phyloP scores from a whole-genome alignment of 53 echinoderm and acorn worm genomes.

The Luidia sarsii region DNA sequence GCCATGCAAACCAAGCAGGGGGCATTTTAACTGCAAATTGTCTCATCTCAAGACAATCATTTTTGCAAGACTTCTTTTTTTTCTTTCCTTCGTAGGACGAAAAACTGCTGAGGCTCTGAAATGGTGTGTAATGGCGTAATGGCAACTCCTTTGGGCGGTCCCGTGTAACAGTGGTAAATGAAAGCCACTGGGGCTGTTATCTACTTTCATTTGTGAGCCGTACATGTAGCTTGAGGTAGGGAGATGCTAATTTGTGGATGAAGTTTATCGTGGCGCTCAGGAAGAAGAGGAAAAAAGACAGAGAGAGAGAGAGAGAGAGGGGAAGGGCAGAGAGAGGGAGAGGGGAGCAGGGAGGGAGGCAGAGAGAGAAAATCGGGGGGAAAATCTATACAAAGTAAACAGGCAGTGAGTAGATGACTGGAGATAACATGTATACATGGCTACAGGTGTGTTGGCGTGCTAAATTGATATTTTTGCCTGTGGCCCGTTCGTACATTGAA shows the following conservation, averaged over 20 bases:
- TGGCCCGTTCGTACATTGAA: conserved; percentile 42
- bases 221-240: conserved; percentile 8
- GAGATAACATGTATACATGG: conserved; percentile 38
- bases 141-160: conserved; percentile 6
- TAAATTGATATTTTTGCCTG: conserved; percentile 86
- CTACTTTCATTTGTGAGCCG: conserved; percentile 24
- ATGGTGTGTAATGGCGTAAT: too few species aligned
- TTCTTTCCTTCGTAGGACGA: too few species aligned
- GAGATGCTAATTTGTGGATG: conserved; percentile 33
- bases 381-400: conserved; percentile 62
- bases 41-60: too few species aligned
- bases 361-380: too few species aligned
- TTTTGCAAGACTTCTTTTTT: too few species aligned
- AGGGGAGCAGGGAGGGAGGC: too few species aligned
- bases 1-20: too few species aligned
- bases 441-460: conserved; percentile 77
- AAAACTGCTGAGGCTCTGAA: too few species aligned
- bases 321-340: too few species aligned
- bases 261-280: conserved; percentile 54
- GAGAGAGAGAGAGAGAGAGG: too few species aligned
- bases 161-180: conserved; percentile 27
- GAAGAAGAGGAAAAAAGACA: too few species aligned
- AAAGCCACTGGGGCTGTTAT: conserved; percentile 8
- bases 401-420: conserved; percentile 8
- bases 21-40: too few species aligned